These are phyloP conservation scores for Capromys pilorides DNA, from an alignment of 2,797 vertebrate species.

Conservation along the genomic window DNA sequence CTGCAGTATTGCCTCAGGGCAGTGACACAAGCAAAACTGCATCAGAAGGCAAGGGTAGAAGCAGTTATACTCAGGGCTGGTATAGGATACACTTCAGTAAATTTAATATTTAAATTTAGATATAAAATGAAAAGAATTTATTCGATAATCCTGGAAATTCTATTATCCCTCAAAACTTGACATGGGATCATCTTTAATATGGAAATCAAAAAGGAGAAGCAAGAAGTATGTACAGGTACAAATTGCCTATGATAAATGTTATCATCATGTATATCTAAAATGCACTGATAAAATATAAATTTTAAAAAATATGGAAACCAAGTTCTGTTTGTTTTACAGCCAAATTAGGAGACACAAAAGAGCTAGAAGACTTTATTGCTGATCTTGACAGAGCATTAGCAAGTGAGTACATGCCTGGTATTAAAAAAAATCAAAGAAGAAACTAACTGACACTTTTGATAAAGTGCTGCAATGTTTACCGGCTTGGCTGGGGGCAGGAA, in stretches of 20 bases:
- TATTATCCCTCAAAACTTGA: neutral
- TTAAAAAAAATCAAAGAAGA: slow-evolving; percentile 48
- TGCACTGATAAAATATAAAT: neutral
- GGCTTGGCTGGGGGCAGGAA: neutral
- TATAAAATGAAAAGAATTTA: neutral
- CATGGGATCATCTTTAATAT: neutral
- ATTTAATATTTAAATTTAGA: neutral
- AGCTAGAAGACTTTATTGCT: slow-evolving; percentile 98
- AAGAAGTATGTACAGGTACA: neutral
- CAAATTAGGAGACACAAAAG: slow-evolving; percentile 98
- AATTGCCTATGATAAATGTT: neutral
- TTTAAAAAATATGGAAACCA: neutral
- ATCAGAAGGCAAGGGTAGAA: neutral
- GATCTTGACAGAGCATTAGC: slow-evolving; percentile 97
- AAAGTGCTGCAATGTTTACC: slow-evolving; percentile 25
- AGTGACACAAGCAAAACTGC: neutral
- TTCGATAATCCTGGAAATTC: neutral
- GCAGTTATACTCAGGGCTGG: neutral
- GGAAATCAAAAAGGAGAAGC: neutral
- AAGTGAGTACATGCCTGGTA: slow-evolving; percentile 88
- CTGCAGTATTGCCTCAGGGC: no score
- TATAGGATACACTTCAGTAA: neutral
- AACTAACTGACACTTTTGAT: slow-evolving; percentile 7
- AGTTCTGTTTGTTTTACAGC: slow-evolving; percentile 86
- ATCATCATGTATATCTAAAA: neutral